Conservation (phyloP, 1,140 invertebrate genomes). For the Trichogramma pretiosum region DNA sequence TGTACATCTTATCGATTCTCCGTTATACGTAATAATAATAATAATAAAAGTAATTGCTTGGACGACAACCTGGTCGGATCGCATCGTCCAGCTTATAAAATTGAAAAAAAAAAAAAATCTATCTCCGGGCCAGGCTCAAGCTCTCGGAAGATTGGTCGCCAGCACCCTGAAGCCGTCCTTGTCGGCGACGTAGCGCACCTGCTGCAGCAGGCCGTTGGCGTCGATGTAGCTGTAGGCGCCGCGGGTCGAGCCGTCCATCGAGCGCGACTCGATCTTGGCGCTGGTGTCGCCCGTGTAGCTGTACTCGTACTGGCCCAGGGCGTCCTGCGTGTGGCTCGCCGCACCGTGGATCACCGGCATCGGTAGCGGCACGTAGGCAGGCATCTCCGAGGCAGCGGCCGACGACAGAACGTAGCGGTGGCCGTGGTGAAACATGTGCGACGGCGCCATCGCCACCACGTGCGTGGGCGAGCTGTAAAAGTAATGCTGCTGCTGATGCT, state of each 20-base stretch:
- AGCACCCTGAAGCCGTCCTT: slow-evolving; percentile 57
- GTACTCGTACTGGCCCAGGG: slow-evolving; percentile 54
- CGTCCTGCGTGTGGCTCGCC: slow-evolving; percentile 54
- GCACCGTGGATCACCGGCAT: slow-evolving; percentile 27
- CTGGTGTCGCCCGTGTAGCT: slow-evolving; percentile 59
- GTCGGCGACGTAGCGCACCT: slow-evolving; percentile 59
- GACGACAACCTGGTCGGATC: no score
- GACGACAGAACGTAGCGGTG: slow-evolving; percentile 29
- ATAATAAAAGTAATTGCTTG: no score
- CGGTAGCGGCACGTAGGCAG: slow-evolving; percentile 23
- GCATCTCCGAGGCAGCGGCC: no score
- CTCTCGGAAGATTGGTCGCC: slow-evolving; percentile 56
- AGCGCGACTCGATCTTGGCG: slow-evolving; percentile 55
- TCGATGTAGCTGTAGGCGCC: slow-evolving; percentile 66
- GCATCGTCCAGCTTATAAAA: no score
- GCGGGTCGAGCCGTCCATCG: slow-evolving; percentile 56
- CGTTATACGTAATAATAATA: no score
- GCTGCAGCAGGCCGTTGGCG: slow-evolving; percentile 56
- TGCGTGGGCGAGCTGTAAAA: no score
- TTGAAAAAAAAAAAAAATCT: no score
- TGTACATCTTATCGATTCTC: no score
- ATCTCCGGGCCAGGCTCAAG: no score
- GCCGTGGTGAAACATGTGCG: slow-evolving; percentile 13
- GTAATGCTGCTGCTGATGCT: no score
- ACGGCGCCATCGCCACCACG: background rate